phyloP scores from a whole-genome alignment of 1,140 invertebrate species.

The Drosophila athabasca region DNA sequence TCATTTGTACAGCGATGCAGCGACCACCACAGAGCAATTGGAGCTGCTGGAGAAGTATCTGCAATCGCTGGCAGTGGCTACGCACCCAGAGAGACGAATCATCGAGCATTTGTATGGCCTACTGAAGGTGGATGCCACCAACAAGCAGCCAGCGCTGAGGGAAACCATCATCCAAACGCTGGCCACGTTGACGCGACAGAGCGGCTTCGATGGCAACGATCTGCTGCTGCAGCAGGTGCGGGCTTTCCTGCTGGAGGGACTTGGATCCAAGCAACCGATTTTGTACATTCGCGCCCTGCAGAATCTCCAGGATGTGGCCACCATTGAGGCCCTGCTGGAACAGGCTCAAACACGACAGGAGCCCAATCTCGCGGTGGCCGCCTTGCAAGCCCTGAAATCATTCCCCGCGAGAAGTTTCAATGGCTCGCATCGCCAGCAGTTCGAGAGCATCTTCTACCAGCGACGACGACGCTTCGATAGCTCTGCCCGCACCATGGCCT shows the following conservation, averaged over 20 bases:
- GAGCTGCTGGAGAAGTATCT: constrained; percentile 89
- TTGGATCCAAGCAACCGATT: constrained; percentile 74
- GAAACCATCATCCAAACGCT: constrained; percentile 88
- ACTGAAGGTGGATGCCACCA: constrained; percentile 83
- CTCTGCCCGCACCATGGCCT: constrained; percentile 88
- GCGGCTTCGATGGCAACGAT: constrained; percentile 61
- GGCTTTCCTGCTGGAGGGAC: constrained; percentile 39
- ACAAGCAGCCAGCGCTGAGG: constrained; percentile 85
- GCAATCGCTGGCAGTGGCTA: constrained; percentile 88
- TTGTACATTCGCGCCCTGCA: constrained; percentile 88
- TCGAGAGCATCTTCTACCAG: constrained; percentile 87
- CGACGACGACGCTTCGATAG: constrained; percentile 87
- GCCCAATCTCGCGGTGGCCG: constrained; percentile 85
- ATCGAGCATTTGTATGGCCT: constrained; percentile 85
- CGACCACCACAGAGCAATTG: constrained; percentile 85
- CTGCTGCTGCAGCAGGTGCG: constrained; percentile 52
- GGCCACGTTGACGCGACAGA: constrained; percentile 86
- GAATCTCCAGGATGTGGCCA: constrained; percentile 86
- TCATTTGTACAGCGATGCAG: constrained; percentile 86
- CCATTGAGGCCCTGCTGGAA: constrained; percentile 86
- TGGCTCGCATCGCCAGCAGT: constrained; percentile 82
- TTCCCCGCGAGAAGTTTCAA: constrained; percentile 84
- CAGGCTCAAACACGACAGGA: constrained; percentile 84
- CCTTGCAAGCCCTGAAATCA: constrained; percentile 87
- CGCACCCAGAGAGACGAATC: constrained; percentile 86